phyloP scores from a whole-genome alignment of 1,140 invertebrate genomes.

The Lucilia sericata region DNA sequence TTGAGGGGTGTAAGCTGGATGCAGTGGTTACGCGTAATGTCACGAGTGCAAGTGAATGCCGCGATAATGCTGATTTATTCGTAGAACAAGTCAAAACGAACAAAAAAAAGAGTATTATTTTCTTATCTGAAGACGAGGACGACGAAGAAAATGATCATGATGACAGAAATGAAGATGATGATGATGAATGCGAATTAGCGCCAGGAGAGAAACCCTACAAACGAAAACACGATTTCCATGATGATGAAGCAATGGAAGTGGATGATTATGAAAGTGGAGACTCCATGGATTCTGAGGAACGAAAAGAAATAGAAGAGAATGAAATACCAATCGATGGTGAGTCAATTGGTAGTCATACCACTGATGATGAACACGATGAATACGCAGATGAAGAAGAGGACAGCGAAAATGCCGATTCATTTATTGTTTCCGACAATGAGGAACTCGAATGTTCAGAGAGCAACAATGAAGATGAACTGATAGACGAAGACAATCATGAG shows the following conservation, averaged over 20 bases:
- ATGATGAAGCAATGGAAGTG: constrained; percentile 51
- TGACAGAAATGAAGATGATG: constrained; percentile 24
- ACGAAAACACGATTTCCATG: constrained; percentile 51
- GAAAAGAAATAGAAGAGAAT: constrained; percentile 57
- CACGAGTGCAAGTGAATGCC: background rate
- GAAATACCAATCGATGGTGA: constrained; percentile 56
- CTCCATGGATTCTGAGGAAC: constrained; percentile 56
- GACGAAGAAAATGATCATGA: constrained; percentile 33
- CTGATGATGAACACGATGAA: constrained; percentile 46
- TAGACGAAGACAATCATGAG: constrained; percentile 15
- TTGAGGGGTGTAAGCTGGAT: background rate
- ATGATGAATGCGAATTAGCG: constrained; percentile 1
- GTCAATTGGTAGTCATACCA: constrained; percentile 63
- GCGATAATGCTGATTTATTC: background rate
- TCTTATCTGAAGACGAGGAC: background rate
- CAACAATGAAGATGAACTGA: constrained; percentile 23
- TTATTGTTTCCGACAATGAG: constrained; percentile 56
- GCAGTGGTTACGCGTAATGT: background rate
- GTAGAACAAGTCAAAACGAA: background rate
- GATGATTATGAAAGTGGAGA: constrained; percentile 59
- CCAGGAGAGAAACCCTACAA: constrained; percentile 31
- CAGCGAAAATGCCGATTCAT: constrained; percentile 52
- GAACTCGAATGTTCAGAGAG: constrained; percentile 35
- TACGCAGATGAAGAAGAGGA: constrained; percentile 49
- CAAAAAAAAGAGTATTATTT: background rate